phyloP scores from a whole-genome alignment of 1,140 invertebrate species.

The Campoletis sonorensis region DNA sequence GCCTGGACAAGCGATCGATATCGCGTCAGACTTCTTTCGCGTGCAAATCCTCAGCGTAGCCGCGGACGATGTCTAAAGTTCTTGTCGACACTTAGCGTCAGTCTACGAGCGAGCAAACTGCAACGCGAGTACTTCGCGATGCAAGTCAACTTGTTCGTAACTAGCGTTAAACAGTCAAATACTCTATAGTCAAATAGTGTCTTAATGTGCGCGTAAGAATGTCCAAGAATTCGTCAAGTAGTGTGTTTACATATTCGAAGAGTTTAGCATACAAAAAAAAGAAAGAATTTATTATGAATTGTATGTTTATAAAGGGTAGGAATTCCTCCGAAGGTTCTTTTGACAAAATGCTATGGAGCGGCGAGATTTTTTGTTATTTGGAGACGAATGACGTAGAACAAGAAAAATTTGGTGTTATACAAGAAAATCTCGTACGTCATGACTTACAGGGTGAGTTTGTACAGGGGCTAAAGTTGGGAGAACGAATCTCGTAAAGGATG shows the following conservation, averaged over 20 bases:
- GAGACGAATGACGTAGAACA: neutral
- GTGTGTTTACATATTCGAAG: neutral
- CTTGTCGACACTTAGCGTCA: constrained; percentile 19
- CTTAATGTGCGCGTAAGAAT: neutral
- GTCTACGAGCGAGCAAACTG: neutral
- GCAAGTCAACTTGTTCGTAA: constrained; percentile 13
- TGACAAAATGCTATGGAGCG: no score
- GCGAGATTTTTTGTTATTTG: neutral
- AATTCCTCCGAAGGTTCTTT: no score
- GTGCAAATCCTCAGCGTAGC: neutral
- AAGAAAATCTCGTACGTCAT: constrained; percentile 14
- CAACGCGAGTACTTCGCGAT: neutral
- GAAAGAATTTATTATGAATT: no score
- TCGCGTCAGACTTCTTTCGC: neutral
- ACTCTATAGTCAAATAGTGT: neutral
- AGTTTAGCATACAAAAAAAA: no score
- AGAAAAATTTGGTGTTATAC: neutral
- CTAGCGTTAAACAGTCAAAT: neutral
- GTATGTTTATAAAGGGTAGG: no score
- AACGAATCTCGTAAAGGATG: constrained; percentile 25
- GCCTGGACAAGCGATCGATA: neutral
- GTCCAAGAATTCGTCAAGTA: neutral
- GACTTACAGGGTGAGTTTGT: neutral
- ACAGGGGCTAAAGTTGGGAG: neutral
- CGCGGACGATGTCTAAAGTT: neutral